phyloP scores from a whole-genome alignment of 2,113 vertebrate genomes.

The Vulpes vulpes region DNA sequence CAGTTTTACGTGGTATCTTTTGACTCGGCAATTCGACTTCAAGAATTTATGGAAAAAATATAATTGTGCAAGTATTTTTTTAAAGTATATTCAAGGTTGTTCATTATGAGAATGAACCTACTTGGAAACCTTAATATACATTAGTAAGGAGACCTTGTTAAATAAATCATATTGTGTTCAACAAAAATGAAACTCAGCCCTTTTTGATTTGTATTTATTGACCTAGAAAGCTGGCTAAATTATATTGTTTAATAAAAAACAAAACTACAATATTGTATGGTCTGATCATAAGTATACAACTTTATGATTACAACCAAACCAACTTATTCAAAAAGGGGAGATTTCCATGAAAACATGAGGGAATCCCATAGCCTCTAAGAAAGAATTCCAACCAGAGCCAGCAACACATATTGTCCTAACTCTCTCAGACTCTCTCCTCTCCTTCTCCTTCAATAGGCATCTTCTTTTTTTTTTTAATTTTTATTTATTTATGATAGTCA shows the following conservation, averaged over 20 bases:
- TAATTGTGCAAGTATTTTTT: background rate
- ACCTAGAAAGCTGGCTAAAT: background rate
- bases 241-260: background rate
- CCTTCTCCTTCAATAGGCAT: background rate
- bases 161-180: background rate
- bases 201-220: background rate
- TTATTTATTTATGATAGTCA: too few species aligned
- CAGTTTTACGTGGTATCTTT: constrained; percentile 1
- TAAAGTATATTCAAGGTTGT: background rate
- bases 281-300: background rate
- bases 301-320: background rate
- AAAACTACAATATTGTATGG: background rate
- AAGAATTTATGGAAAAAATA: background rate
- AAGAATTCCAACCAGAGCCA: background rate
- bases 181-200: constrained; percentile 7
- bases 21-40: background rate
- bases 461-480: too few species aligned
- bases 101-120: background rate
- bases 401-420: background rate
- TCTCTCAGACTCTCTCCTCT: background rate
- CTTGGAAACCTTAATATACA: background rate
- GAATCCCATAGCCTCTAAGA: background rate
- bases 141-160: background rate
- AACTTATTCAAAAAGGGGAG: background rate
- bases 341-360: background rate